These are phyloP conservation scores for Campylomormyrus tamandua DNA, from an alignment of 2,113 vertebrate genomes.

Conservation along the genomic window DNA sequence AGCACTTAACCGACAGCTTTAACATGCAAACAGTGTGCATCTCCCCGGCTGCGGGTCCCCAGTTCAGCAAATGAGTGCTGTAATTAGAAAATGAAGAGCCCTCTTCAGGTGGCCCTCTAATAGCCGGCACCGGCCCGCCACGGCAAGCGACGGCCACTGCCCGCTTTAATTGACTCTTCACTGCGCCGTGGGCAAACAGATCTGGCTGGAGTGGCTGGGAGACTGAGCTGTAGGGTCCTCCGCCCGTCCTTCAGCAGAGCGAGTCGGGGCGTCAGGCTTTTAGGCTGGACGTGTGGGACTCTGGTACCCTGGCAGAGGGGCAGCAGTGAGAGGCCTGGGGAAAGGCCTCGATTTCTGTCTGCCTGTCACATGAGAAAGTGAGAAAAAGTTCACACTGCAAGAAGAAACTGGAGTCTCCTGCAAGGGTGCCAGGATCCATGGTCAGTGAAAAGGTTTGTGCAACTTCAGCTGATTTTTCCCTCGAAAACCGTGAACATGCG, in stretches of 20 bases:
- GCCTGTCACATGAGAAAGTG: not conserved
- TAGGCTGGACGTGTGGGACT: not conserved
- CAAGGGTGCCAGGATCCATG: not conserved
- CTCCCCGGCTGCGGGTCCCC: not conserved
- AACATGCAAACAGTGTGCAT: not conserved
- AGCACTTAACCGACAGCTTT: conserved; percentile 22
- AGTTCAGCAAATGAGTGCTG: conserved; percentile 32
- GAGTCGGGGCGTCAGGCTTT: not conserved
- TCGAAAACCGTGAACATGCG: not conserved
- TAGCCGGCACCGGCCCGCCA: conserved; percentile 34
- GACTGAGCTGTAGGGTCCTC: not conserved
- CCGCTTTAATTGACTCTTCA: not conserved
- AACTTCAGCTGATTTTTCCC: not conserved
- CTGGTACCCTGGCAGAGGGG: not conserved
- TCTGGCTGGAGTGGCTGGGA: not conserved
- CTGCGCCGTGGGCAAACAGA: not conserved
- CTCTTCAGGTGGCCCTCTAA: conserved; percentile 35
- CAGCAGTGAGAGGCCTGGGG: not conserved
- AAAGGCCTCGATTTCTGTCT: not conserved
- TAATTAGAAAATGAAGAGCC: conserved; percentile 41
- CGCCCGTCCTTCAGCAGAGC: not conserved
- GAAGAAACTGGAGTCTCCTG: not conserved
- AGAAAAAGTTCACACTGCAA: not conserved
- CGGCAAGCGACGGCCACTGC: not conserved
- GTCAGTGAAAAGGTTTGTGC: not conserved